Conservation (phyloP, 2,888 invertebrate genomes). For the Petrolisthes cinctipes region DNA sequence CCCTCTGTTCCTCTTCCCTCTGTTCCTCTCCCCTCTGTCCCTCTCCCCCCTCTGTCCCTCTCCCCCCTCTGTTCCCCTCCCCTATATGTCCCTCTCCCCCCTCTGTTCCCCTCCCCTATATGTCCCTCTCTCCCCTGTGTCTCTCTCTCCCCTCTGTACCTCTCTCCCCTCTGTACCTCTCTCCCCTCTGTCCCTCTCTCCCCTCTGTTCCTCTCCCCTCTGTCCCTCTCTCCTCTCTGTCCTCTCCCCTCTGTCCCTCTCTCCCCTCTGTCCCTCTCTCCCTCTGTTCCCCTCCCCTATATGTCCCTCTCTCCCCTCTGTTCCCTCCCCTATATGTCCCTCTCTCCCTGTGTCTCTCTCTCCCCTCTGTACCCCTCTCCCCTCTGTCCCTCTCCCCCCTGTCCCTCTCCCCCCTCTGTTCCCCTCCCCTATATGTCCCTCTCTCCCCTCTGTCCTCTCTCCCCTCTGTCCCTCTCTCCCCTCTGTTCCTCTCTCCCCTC, state of each 20-base stretch:
- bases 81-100: too few relatives aligned
- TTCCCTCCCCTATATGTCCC: background rate
- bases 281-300: background rate
- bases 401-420: background rate
- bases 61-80: background rate
- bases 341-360: background rate
- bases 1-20: background rate
- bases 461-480: background rate
- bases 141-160: background rate
- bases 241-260: background rate
- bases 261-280: background rate
- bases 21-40: background rate
- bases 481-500: too few relatives aligned
- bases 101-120: background rate
- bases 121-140: background rate
- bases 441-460: background rate
- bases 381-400: background rate
- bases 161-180: background rate
- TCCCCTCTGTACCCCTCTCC: background rate
- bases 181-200: background rate
- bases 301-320: background rate
- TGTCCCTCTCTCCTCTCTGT: too few relatives aligned
- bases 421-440: too few relatives aligned
- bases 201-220: background rate
- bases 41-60: conserved; percentile 7